Percentiles rank a stretch among this genome's conserved stretches.
phyloP scores from a whole-genome alignment of 2,797 vertebrate species.

The Parotocinclus haroldoi region DNA sequence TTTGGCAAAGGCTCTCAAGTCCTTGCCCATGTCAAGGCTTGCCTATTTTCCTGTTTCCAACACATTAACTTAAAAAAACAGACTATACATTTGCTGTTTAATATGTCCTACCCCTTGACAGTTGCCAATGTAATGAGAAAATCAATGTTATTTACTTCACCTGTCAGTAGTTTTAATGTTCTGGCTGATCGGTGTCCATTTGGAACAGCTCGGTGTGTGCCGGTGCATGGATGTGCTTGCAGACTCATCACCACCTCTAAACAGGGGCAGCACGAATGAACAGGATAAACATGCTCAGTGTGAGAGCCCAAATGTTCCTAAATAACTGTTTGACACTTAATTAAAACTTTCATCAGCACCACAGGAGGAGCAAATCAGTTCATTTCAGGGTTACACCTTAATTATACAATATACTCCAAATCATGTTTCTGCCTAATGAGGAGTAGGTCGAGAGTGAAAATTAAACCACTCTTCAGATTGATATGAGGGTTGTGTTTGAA shows the following conservation, averaged over 20 bases:
- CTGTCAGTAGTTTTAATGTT: no score
- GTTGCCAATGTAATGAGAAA: no score
- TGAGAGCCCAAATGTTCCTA: constrained; percentile 53
- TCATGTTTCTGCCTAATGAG: constrained; percentile 53
- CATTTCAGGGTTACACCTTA: constrained; percentile 56
- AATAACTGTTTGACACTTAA: constrained; percentile 68
- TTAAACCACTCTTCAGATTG: constrained; percentile 46
- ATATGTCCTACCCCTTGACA: no score
- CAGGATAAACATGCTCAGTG: constrained; percentile 61
- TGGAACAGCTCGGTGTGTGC: background rate
- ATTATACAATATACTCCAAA: constrained; percentile 56
- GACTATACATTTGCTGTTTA: no score
- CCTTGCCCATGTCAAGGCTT: no score
- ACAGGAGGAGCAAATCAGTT: constrained; percentile 61
- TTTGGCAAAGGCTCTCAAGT: no score
- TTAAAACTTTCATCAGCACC: constrained; percentile 71
- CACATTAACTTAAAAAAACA: no score
- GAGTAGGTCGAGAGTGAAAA: constrained; percentile 46
- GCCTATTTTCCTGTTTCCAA: no score
- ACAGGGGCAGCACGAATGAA: constrained; percentile 53
- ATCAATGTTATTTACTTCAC: no score
- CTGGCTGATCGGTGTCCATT: background rate
- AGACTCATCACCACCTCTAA: constrained; percentile 40
- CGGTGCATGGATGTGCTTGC: constrained; percentile 1
- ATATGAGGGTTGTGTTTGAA: constrained; percentile 32